Base-by-base conservation (phyloP, 2,797 vertebrate species). In the Heterohyrax brucei region DNA sequence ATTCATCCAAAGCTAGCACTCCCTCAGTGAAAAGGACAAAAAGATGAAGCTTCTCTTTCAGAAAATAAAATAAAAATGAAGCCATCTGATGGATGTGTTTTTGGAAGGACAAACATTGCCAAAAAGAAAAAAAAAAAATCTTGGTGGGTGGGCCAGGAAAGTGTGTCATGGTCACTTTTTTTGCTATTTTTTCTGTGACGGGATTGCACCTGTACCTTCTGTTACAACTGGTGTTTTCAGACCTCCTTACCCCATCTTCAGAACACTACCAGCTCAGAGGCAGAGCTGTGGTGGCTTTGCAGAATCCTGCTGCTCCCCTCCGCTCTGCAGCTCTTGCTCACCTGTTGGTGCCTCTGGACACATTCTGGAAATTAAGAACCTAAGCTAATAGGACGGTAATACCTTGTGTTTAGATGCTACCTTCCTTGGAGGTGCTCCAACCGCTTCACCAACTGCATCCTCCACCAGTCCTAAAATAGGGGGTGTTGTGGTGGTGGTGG, bases 1-100 rank as follows among this genome's bases (percentile, higher is more conserved):
- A 89, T 96, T 98, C 95, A 95, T 97, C 95, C 98, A 98, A 98
- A 98, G 97, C 97, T 97, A 97, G 97, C 96, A 97, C 92, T 76
- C 95, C 95, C 96, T 98, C 95, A 96, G 96, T 96, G 91, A 97
- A 97, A 97, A 98, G 95, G 95, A 97, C 97, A 98, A 97, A 96
- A 98, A 97, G 97, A 98, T 97, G 95, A 97, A 98, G 87, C 79
- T 68, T 46, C 87, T 84, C 79, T 93, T 90, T 94, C 77, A 91
- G 92, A 96, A 94, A 96, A 39, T 39, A 93, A 97, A 94, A 96
- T 18, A 89, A 44, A 96, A 92, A 50, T 97, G 97, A 98, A 91
- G 95, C 95, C 95, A 97, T 85, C 75, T 95, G 26, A 83, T 78
- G 93, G 96, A 62, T 14, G 85, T 95, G 93, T 95, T 94, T 97